Percentiles rank a stretch among this genome's conserved stretches.
These are phyloP conservation scores for Platycercus adscitus DNA, from an alignment of 2,113 vertebrate species.

Conservation along the genomic window DNA sequence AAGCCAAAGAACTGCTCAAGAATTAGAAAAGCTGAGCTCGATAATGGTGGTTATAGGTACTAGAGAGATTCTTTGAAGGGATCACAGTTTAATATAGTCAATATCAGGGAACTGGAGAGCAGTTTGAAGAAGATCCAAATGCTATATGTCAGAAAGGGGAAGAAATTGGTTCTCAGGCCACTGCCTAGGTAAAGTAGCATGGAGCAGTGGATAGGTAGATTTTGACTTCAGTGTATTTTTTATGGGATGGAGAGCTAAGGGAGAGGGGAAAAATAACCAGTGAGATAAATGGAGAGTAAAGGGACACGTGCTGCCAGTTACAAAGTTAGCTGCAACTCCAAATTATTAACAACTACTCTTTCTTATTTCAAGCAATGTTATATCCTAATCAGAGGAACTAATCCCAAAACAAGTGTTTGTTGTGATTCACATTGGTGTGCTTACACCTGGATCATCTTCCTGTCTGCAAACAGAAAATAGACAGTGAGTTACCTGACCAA, in stretches of 20 bases:
- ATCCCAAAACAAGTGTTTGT: neutral
- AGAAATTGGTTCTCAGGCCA: neutral
- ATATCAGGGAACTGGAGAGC: neutral
- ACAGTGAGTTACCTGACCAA: neutral
- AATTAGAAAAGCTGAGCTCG: neutral
- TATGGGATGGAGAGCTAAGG: neutral
- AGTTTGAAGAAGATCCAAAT: neutral
- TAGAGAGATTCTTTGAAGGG: neutral
- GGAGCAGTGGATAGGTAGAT: neutral
- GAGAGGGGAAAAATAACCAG: neutral
- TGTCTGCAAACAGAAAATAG: neutral
- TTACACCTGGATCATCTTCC: neutral
- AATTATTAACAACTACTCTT: neutral
- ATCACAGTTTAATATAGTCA: neutral
- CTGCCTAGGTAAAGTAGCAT: neutral
- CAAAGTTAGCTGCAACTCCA: neutral
- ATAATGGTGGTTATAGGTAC: neutral
- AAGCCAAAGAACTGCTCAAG: neutral
- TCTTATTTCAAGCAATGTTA: neutral
- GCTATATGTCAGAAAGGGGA: neutral
- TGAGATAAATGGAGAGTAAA: neutral
- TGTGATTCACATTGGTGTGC: neutral
- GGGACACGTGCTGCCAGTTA: neutral
- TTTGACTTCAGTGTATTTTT: neutral
- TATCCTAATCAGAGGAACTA: neutral